Percentiles rank a stretch among this genome's conserved stretches.
Conservation (phyloP, 2,888 invertebrate genomes). For the Polymixis lichenea region DNA sequence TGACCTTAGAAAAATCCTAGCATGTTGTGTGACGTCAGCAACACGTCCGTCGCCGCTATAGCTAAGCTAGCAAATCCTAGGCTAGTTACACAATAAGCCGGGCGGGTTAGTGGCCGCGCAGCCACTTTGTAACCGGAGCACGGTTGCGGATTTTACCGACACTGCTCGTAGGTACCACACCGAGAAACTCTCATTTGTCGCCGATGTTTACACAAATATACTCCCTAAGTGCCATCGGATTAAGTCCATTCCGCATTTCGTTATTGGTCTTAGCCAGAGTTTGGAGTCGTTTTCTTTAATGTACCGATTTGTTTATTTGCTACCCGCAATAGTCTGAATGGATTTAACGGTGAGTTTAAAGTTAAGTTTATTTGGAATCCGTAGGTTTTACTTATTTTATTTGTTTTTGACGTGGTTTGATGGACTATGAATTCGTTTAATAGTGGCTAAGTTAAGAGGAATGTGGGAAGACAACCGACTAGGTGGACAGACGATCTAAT, state of each 20-base stretch:
- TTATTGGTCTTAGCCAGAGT: constrained; percentile 40
- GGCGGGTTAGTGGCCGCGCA: constrained; percentile 68
- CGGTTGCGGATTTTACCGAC: constrained; percentile 73
- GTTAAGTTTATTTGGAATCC: background rate
- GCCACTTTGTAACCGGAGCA: constrained; percentile 72
- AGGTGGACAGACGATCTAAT: too few relatives aligned
- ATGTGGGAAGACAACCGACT: too few relatives aligned
- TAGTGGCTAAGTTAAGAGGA: background rate
- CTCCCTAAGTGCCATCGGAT: constrained; percentile 51
- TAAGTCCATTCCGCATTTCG: constrained; percentile 49
- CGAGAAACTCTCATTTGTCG: constrained; percentile 70
- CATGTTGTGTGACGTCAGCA: constrained; percentile 34
- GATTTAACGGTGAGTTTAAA: constrained; percentile 23
- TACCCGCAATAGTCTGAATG: constrained; percentile 31
- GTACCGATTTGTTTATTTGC: constrained; percentile 59
- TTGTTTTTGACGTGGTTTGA: background rate
- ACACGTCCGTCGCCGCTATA: constrained; percentile 12
- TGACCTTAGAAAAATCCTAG: constrained; percentile 5
- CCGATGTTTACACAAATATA: constrained; percentile 68
- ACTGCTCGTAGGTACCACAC: constrained; percentile 60
- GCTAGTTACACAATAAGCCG: constrained; percentile 52
- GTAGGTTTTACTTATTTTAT: background rate
- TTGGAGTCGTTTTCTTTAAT: constrained; percentile 65
- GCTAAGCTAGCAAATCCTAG: constrained; percentile 45
- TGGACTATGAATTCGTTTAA: background rate